Conservation (phyloP, 1,140 invertebrate species). For the Ctenoplectra terminalis region DNA sequence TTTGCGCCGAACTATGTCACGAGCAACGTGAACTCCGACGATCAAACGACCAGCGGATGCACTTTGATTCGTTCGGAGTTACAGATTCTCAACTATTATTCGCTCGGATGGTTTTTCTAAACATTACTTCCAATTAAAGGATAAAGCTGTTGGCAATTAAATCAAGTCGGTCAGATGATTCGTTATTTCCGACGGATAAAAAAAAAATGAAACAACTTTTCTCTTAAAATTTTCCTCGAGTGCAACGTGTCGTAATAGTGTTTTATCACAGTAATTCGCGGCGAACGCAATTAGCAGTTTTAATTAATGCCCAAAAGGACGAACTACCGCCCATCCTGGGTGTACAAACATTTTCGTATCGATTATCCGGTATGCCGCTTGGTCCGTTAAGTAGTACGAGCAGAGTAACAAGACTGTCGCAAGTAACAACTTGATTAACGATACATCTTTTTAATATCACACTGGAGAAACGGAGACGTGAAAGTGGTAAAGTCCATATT, state of each 20-base stretch:
- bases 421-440: slow-evolving; percentile 17
- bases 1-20: slow-evolving; percentile 19
- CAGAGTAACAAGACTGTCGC: background rate
- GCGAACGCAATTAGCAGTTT: background rate
- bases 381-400: background rate
- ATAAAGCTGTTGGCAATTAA: too few species aligned
- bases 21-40: slow-evolving; percentile 2
- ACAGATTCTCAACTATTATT: background rate
- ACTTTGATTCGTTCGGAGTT: background rate
- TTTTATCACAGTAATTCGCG: background rate
- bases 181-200: background rate
- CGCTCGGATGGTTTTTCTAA: background rate
- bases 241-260: background rate
- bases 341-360: background rate
- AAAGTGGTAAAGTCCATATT: slow-evolving; percentile 46
- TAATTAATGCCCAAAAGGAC: background rate
- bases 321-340: background rate
- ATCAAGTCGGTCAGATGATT: too few species aligned
- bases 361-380: background rate
- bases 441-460: too few species aligned
- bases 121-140: background rate
- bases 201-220: too few species aligned
- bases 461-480: slow-evolving; percentile 10
- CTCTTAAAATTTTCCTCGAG: background rate
- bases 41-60: background rate